Percentiles rank a stretch among this genome's conserved stretches.
These are phyloP conservation scores for Proteles cristata DNA, from an alignment of 2,113 vertebrate genomes.

Conservation along the genomic window DNA sequence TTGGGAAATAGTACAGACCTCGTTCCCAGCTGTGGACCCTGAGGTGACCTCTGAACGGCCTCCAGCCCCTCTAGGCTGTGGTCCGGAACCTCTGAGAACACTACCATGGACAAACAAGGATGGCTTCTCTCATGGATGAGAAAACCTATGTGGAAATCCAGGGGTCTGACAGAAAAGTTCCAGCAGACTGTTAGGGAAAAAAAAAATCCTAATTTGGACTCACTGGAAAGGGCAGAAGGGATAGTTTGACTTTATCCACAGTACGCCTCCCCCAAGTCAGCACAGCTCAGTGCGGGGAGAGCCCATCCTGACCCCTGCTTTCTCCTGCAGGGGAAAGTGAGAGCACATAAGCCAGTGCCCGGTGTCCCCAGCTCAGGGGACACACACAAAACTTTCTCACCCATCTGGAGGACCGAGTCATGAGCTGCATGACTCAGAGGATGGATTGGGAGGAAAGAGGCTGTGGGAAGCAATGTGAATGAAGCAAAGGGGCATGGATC, in stretches of 20 bases:
- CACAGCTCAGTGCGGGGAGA: background rate
- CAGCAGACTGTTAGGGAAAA: background rate
- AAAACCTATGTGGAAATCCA: background rate
- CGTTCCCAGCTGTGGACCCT: background rate
- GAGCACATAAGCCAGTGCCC: accelerated
- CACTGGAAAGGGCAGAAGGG: background rate
- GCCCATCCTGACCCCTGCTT: background rate
- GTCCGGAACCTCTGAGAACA: background rate
- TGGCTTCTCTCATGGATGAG: background rate
- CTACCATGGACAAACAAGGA: background rate
- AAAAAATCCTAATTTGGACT: background rate
- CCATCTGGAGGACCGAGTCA: background rate
- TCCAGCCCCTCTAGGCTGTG: background rate
- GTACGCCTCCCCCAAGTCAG: background rate
- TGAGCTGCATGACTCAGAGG: background rate
- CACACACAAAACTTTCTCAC: too few species aligned
- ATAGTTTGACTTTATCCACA: background rate
- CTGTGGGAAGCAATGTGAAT: background rate
- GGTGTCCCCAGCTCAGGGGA: accelerated
- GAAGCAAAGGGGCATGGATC: accelerated
- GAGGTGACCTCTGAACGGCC: background rate
- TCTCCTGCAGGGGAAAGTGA: background rate
- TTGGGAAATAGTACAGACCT: background rate
- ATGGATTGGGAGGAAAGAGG: background rate
- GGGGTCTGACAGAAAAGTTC: background rate